Conservation (phyloP, 2,113 vertebrate genomes). For the Pleuronectes platessa region DNA sequence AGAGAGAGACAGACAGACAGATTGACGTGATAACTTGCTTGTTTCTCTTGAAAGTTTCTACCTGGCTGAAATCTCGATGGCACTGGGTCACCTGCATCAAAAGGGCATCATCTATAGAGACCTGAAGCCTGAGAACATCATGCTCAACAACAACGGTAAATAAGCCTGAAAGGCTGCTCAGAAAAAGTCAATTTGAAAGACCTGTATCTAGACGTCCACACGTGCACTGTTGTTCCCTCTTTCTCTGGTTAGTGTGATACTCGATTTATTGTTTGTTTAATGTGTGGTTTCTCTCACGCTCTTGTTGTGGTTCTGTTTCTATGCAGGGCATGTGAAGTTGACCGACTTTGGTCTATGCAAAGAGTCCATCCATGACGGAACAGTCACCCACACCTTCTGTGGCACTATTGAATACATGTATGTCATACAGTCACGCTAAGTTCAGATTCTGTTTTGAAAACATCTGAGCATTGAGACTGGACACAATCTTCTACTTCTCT, state of each 20-base stretch:
- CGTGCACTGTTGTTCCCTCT: not conserved
- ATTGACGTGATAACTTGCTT: not conserved
- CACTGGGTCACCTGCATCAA: slow-evolving; percentile 96
- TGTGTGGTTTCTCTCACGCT: not conserved
- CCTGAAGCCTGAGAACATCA: slow-evolving; percentile 98
- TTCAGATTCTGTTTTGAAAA: not conserved
- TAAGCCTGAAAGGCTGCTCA: not conserved
- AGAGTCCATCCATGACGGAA: slow-evolving; percentile 97
- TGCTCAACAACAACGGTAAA: slow-evolving; percentile 96
- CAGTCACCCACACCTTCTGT: slow-evolving; percentile 98
- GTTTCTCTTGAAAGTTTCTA: slow-evolving; percentile 87
- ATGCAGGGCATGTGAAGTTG: slow-evolving; percentile 94
- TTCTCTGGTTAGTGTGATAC: not conserved
- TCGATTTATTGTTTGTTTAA: not conserved
- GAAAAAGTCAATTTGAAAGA: not conserved
- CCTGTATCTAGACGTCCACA: not conserved
- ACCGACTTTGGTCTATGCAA: slow-evolving; percentile 98
- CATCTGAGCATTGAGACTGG: not conserved
- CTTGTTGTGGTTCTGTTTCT: slow-evolving; percentile 24
- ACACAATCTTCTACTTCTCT: not conserved
- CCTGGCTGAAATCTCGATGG: slow-evolving; percentile 99
- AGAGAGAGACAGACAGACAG: not conserved
- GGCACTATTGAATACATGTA: slow-evolving; percentile 99
- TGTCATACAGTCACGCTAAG: slow-evolving; percentile 58
- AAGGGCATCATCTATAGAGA: slow-evolving; percentile 99